A percentile compares a stretch with the other conserved stretches of the same genome.
phyloP scores from a whole-genome alignment of 2,888 invertebrate genomes.

The Aphodius granarius region DNA sequence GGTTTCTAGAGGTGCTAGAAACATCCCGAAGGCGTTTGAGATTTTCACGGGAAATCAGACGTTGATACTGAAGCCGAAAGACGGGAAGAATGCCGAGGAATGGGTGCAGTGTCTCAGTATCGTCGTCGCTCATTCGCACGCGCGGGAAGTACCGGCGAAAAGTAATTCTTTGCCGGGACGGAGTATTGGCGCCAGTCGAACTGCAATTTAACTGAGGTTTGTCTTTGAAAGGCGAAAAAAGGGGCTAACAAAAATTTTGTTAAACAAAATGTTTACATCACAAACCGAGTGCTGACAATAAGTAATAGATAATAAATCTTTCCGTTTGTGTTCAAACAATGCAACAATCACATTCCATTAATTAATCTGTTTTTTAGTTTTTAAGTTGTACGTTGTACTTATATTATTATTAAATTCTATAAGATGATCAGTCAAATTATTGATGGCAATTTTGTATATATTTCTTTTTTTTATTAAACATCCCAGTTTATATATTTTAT shows the following conservation, averaged over 20 bases:
- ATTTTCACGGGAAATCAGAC: slow-evolving; percentile 94
- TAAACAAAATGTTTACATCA: neutral
- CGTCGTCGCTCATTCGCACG: slow-evolving; percentile 86
- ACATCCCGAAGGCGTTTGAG: slow-evolving; percentile 95
- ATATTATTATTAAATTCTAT: slow-evolving; percentile 30
- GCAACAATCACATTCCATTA: slow-evolving; percentile 3
- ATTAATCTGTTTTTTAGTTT: slow-evolving; percentile 9
- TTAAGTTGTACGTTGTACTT: slow-evolving; percentile 18
- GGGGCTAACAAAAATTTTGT: neutral
- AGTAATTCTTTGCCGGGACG: slow-evolving; percentile 55
- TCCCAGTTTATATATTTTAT: slow-evolving; percentile 42
- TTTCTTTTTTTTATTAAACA: slow-evolving; percentile 23
- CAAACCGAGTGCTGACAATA: neutral
- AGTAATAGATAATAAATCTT: neutral
- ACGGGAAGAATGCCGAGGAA: slow-evolving; percentile 92
- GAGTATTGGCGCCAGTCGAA: slow-evolving; percentile 53
- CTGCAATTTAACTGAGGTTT: slow-evolving; percentile 39
- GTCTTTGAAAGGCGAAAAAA: neutral
- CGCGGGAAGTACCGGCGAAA: slow-evolving; percentile 58
- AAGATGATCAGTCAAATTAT: neutral
- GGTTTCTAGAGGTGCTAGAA: slow-evolving; percentile 85
- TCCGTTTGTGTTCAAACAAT: neutral
- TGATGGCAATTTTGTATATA: neutral
- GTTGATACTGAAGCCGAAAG: slow-evolving; percentile 90
- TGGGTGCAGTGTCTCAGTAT: slow-evolving; percentile 96